Percentiles rank a stretch among this genome's conserved stretches.
phyloP scores from a whole-genome alignment of 2,113 vertebrate genomes.

The Pelodiscus sinensis region DNA sequence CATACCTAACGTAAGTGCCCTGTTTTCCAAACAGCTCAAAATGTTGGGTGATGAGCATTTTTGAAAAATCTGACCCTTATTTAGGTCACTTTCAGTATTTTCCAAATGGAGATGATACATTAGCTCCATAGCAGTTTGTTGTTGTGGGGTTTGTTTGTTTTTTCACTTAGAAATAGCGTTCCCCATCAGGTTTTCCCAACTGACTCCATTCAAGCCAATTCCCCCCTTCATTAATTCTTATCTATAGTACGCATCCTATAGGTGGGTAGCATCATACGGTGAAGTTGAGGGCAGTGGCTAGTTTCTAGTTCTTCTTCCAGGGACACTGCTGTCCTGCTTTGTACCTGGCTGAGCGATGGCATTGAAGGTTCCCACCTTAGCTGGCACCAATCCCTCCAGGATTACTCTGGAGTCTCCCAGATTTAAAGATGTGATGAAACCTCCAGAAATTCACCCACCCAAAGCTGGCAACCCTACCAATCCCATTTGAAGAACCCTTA shows the following conservation, averaged over 20 bases:
- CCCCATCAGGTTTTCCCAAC: not conserved
- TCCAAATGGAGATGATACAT: not conserved
- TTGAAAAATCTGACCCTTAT: not conserved
- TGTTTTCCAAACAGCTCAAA: not conserved
- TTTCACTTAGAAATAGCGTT: not conserved
- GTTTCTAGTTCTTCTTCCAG: not conserved
- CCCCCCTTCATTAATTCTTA: not conserved
- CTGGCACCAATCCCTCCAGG: not conserved
- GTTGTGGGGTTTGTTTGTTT: not conserved
- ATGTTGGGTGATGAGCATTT: rapidly evolving
- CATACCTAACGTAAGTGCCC: not conserved
- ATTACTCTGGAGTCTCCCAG: too few relatives aligned
- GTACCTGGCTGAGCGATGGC: not conserved
- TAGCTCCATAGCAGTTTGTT: not conserved
- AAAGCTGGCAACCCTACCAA: not conserved
- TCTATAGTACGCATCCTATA: not conserved
- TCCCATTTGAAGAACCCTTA: not conserved
- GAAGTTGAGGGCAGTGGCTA: not conserved
- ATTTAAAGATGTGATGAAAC: too few relatives aligned
- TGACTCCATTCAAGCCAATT: rapidly evolving
- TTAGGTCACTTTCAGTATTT: not conserved
- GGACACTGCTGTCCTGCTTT: rapidly evolving
- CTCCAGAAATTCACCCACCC: too few relatives aligned
- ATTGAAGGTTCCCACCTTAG: not conserved
- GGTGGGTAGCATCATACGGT: too few relatives aligned